Conservation (phyloP, 2,888 invertebrate genomes). For the Stegana nigrithorax region DNA sequence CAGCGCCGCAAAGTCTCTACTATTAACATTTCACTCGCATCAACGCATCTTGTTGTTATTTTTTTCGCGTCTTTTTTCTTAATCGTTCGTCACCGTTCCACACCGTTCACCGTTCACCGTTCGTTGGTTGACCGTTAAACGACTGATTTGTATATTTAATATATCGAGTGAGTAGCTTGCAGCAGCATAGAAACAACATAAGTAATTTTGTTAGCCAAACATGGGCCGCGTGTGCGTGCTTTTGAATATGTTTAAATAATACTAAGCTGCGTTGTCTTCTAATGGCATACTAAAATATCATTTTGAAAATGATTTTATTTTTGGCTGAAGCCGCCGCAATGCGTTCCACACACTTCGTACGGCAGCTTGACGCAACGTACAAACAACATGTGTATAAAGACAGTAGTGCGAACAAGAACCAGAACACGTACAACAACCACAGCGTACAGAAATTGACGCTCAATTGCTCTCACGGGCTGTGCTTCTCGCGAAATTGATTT, state of each 20-base stretch:
- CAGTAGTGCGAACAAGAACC: neutral
- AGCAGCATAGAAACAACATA: neutral
- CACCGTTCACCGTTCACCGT: too few relatives aligned
- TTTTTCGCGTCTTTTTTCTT: neutral
- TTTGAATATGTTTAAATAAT: too few relatives aligned
- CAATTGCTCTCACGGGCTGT: neutral
- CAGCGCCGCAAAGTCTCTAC: neutral
- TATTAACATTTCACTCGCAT: neutral
- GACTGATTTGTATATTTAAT: too few relatives aligned
- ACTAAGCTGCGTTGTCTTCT: neutral
- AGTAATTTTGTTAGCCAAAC: too few relatives aligned
- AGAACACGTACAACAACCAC: neutral
- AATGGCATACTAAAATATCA: neutral
- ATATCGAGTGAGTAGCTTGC: too few relatives aligned
- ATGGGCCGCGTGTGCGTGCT: too few relatives aligned
- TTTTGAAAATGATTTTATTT: slow-evolving; percentile 6
- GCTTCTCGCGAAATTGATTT: slow-evolving; percentile 53
- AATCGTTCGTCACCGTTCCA: neutral
- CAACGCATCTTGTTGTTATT: too few relatives aligned
- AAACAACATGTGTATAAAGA: neutral
- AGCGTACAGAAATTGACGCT: neutral
- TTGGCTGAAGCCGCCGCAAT: neutral
- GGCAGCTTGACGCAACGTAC: too few relatives aligned
- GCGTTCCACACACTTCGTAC: too few relatives aligned
- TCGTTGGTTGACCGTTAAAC: too few relatives aligned